phyloP scores from a whole-genome alignment of 2,113 vertebrate species.

The Lasiurus cinereus region DNA sequence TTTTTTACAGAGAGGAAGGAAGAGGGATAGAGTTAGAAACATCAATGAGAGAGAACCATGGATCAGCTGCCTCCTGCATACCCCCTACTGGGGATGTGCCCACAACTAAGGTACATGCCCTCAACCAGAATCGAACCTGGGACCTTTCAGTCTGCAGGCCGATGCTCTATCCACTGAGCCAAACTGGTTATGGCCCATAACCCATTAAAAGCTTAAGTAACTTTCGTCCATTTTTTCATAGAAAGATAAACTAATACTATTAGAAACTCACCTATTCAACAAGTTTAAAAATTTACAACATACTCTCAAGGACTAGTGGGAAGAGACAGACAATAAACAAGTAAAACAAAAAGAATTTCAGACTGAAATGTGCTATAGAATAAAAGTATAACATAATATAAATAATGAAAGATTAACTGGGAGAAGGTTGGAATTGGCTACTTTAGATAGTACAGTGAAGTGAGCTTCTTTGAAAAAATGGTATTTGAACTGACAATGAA shows the following conservation, averaged over 20 bases:
- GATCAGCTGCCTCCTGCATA: too few species aligned
- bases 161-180: too few species aligned
- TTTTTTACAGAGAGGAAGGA: too few species aligned
- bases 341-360: constrained; percentile 27
- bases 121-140: too few species aligned
- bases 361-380: neutral
- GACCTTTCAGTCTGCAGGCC: too few species aligned
- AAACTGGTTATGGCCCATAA: too few species aligned
- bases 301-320: neutral
- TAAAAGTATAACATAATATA: neutral
- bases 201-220: too few species aligned
- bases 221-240: neutral
- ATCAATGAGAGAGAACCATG: too few species aligned
- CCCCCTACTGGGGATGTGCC: too few species aligned
- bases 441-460: neutral
- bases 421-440: neutral
- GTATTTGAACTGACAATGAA: constrained; percentile 16
- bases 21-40: too few species aligned
- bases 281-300: constrained; percentile 44
- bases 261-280: constrained; percentile 16
- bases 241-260: constrained; percentile 9
- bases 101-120: too few species aligned
- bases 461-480: constrained; percentile 20
- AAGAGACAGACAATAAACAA: constrained; percentile 23
- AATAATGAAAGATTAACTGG: constrained; percentile 4